Conservation (phyloP, 1,140 invertebrate species). For the Diachasmimorpha longicaudata region DNA sequence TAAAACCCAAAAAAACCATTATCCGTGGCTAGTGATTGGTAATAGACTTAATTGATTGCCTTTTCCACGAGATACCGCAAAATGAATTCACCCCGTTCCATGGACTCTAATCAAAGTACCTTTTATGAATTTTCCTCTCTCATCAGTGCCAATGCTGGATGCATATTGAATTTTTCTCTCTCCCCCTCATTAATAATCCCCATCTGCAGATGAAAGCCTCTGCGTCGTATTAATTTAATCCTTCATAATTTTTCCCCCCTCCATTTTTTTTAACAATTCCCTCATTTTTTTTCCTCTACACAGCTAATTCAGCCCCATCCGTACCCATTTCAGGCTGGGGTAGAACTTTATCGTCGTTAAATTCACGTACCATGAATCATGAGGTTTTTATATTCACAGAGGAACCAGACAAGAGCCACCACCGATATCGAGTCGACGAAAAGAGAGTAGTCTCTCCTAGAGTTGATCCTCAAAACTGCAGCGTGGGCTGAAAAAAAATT, state of each 20-base stretch:
- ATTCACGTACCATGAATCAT: constrained; percentile 23
- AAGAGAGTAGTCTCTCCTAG: neutral
- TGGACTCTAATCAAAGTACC: neutral
- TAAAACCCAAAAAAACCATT: neutral
- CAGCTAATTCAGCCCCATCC: constrained; percentile 29
- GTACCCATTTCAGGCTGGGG: neutral
- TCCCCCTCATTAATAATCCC: constrained; percentile 24
- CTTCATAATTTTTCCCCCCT: constrained; percentile 9
- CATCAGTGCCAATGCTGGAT: neutral
- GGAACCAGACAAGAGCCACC: neutral
- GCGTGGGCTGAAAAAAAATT: neutral
- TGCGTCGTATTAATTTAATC: constrained; percentile 25
- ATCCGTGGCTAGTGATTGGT: neutral
- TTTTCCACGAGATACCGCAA: neutral
- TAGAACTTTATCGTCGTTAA: constrained; percentile 38
- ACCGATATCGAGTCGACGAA: neutral
- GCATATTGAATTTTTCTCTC: neutral
- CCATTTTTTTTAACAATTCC: neutral
- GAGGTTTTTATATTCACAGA: constrained; percentile 21
- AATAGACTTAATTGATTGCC: neutral
- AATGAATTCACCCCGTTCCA: too few relatives aligned
- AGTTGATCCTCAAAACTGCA: constrained; percentile 1
- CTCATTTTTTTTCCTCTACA: neutral
- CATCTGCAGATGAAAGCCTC: constrained; percentile 30
- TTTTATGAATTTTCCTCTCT: neutral